Percentiles rank a stretch among this genome's conserved stretches.
These are phyloP conservation scores for Agriopis marginaria DNA, from an alignment of 2,888 invertebrate genomes.

Conservation along the genomic window DNA sequence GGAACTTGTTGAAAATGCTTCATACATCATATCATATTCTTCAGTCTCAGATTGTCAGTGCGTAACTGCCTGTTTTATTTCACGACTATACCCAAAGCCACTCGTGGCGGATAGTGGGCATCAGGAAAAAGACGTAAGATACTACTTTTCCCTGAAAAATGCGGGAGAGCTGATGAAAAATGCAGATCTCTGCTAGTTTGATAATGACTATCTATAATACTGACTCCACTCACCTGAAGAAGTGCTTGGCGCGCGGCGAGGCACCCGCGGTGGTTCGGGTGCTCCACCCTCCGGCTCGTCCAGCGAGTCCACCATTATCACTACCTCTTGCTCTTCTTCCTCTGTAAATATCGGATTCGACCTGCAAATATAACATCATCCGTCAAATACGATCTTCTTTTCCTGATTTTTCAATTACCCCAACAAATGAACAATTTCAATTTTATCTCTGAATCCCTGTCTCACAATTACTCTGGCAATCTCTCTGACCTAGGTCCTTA, in stretches of 20 bases:
- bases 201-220: neutral
- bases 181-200: no score
- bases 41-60: no score
- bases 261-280: conserved; percentile 60
- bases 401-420: neutral
- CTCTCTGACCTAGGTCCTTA: no score
- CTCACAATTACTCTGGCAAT: neutral
- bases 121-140: no score
- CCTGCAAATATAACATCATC: conserved; percentile 53
- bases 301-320: conserved; percentile 78
- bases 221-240: conserved; percentile 71
- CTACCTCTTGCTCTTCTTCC: conserved; percentile 83
- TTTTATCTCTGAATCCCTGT: neutral
- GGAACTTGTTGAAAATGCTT: no score
- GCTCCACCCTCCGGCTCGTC: conserved; percentile 66
- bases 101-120: no score
- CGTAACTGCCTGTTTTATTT: no score
- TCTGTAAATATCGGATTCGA: conserved; percentile 80
- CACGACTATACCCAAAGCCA: no score
- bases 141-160: no score
- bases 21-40: no score
- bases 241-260: conserved; percentile 77
- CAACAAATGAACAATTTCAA: no score
- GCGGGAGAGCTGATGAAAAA: no score
- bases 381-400: neutral